Conservation (phyloP, 2,113 vertebrate species). For the Tragulus kanchil region DNA sequence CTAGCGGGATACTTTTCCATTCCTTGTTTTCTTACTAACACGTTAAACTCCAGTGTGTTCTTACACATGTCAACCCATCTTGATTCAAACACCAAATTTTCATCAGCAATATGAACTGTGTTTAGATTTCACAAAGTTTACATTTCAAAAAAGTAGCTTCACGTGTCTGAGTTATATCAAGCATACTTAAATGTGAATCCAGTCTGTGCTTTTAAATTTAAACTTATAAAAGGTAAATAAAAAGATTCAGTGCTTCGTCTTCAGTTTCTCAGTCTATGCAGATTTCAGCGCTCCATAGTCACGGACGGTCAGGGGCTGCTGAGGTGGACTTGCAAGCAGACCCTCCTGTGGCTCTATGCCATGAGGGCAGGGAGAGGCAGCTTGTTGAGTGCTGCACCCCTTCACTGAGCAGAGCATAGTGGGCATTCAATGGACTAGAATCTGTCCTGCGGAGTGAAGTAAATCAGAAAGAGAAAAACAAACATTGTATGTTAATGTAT, state of each 20-base stretch:
- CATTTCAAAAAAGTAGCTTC: conserved; percentile 11
- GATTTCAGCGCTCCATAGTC: background rate
- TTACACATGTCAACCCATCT: background rate
- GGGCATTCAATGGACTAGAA: background rate
- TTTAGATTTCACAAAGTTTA: conserved; percentile 19
- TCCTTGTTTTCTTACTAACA: background rate
- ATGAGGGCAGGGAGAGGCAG: background rate
- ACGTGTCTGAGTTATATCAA: background rate
- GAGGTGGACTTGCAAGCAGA: too few relatives aligned
- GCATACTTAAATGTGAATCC: conserved; percentile 31
- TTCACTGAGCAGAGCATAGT: background rate
- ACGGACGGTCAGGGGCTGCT: background rate
- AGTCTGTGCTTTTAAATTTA: background rate
- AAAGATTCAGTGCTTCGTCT: background rate
- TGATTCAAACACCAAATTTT: background rate
- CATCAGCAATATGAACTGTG: background rate
- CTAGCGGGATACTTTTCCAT: background rate
- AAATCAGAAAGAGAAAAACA: background rate
- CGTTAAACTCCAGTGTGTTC: background rate
- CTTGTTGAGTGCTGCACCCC: background rate
- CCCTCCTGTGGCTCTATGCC: background rate
- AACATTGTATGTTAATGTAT: background rate
- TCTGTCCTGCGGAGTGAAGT: background rate
- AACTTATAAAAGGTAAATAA: background rate
- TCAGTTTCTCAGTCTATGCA: background rate